Evolutionary conservation across 30 jellyfish, hydroid and myxozoan genomes (phyloP).

Genomic region (Turritopsis dohrnii): DNA sequence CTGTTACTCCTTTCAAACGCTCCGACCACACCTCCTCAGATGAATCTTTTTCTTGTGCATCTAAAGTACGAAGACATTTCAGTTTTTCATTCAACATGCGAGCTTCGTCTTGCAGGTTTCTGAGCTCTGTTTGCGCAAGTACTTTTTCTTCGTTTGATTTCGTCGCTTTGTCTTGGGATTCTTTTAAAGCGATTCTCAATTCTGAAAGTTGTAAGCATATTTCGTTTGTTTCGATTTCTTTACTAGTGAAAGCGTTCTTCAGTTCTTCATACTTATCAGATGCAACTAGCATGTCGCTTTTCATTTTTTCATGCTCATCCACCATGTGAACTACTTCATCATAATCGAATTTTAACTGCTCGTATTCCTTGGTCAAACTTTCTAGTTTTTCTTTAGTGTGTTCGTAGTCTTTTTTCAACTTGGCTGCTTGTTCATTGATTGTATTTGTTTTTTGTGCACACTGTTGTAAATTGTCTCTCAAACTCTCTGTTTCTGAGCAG

Average conservation of each 20-base stretch:
- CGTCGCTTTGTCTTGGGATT: constrained; percentile 10
- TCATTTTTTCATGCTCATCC: neutral
- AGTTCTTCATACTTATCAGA: neutral
- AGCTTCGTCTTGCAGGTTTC: constrained; percentile 8
- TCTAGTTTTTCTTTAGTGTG: neutral
- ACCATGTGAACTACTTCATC: neutral
- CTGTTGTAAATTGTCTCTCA: constrained; percentile 12
- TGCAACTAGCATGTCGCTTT: neutral
- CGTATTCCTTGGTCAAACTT: neutral
- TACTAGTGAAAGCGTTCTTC: neutral
- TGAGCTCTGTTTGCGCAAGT: neutral
- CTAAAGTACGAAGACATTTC: neutral
- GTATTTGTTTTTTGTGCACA: neutral
- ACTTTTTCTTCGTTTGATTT: constrained; percentile 8
- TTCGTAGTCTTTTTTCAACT: constrained; percentile 18
- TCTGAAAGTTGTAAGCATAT: neutral
- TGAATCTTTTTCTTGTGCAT: neutral
- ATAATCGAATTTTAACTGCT: neutral
- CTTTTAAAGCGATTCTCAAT: neutral
- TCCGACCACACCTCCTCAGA: neutral
- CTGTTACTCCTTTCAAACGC: neutral
- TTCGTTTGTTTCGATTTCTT: neutral
- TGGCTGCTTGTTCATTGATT: neutral
- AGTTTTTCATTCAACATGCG: neutral
- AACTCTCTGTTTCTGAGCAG: constrained; percentile 19